phyloP scores from a whole-genome alignment of 2,797 vertebrate species.

The Chloroceryle amazona region DNA sequence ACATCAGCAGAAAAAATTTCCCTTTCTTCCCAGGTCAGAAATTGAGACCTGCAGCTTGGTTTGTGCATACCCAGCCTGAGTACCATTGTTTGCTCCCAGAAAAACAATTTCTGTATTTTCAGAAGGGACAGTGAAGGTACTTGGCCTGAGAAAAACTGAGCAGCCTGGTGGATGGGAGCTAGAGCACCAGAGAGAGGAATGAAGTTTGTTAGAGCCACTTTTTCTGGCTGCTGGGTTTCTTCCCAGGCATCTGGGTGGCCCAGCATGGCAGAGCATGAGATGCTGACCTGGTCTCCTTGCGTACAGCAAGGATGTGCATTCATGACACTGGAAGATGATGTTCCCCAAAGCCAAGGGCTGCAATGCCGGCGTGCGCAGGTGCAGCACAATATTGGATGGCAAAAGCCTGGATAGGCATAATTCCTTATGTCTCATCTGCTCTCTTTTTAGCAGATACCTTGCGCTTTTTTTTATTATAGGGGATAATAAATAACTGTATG shows the following conservation, averaged over 20 bases:
- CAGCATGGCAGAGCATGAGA: neutral
- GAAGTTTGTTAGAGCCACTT: neutral
- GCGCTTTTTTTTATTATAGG: neutral
- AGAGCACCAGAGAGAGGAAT: neutral
- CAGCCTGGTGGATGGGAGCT: fast-evolving
- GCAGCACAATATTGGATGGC: neutral
- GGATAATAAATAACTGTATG: neutral
- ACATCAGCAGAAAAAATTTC: neutral
- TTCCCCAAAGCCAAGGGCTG: neutral
- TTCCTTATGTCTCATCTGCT: neutral
- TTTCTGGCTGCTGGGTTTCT: neutral
- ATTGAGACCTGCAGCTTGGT: neutral
- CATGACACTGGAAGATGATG: fast-evolving
- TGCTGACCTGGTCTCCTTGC: neutral
- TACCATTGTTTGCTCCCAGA: neutral
- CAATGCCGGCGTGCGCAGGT: fast-evolving
- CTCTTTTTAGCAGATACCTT: neutral
- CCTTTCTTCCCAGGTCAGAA: neutral
- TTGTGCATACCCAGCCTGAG: fast-evolving
- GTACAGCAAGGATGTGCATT: fast-evolving
- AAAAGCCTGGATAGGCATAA: neutral
- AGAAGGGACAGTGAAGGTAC: fast-evolving
- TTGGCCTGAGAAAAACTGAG: neutral
- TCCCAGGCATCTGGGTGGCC: neutral
- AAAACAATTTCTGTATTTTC: neutral